Percentiles rank a stretch among this genome's conserved stretches.
phyloP scores from a whole-genome alignment of 2,797 vertebrate genomes.

The Sciurus carolinensis region DNA sequence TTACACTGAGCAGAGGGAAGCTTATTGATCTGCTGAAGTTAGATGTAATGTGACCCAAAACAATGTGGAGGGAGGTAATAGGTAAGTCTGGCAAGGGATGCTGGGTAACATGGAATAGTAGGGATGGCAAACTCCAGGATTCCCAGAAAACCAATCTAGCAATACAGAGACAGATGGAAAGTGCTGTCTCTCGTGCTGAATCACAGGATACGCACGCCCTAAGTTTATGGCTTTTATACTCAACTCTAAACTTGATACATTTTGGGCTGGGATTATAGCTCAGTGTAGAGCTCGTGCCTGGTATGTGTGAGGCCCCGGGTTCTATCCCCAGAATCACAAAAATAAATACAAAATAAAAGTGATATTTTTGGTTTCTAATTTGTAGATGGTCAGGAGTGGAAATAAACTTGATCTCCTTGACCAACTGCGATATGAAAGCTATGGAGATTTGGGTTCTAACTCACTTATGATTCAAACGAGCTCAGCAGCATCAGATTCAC shows the following conservation, averaged over 20 bases:
- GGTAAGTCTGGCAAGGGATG: neutral
- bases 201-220: neutral
- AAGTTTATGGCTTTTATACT: neutral
- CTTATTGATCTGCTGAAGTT: neutral
- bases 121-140: neutral
- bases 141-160: neutral
- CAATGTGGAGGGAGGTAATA: neutral
- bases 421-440: neutral
- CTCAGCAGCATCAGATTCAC: neutral
- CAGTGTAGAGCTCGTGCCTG: neutral
- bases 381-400: neutral
- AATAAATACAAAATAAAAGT: neutral
- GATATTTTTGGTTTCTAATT: neutral
- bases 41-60: neutral
- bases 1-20: neutral
- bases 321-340: neutral
- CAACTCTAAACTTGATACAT: neutral
- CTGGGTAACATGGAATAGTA: neutral
- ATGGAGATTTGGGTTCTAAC: neutral
- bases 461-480: conserved; percentile 17
- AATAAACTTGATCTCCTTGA: neutral
- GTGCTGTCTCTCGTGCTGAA: neutral
- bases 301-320: neutral
- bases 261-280: neutral
- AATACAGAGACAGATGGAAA: neutral